A percentile compares a stretch with the other conserved stretches of the same genome.
Evolutionary conservation across 2,888 invertebrate genomes (phyloP).

Genomic region (Agrochola lota): DNA sequence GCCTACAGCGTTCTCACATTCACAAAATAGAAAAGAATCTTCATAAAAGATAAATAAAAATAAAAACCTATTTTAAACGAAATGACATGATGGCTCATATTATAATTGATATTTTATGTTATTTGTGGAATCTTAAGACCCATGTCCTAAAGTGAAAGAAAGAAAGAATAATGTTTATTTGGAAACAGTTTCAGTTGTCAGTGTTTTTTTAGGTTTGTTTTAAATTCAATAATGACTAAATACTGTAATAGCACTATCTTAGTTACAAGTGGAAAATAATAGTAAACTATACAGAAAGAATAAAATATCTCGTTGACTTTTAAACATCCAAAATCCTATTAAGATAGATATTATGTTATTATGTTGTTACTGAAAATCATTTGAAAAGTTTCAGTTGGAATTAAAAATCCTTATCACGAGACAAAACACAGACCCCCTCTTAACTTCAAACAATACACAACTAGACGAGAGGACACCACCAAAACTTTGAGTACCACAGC

Average conservation of each 20-base stretch:
- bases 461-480: neutral
- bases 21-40: no score
- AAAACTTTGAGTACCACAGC: conserved; percentile 51
- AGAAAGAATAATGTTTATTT: no score
- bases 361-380: neutral
- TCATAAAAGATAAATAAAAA: no score
- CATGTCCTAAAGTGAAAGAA: neutral
- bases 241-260: neutral
- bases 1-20: no score
- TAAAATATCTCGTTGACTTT: neutral
- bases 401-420: neutral
- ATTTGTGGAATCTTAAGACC: no score
- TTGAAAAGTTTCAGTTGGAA: neutral
- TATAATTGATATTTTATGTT: no score
- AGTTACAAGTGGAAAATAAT: neutral
- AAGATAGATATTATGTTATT: neutral
- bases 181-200: no score
- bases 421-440: neutral
- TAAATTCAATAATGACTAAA: no score
- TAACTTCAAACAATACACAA: conserved; percentile 20
- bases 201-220: no score
- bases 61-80: no score
- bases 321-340: neutral
- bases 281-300: neutral
- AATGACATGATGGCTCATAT: no score